Evolutionary conservation across 2,888 invertebrate genomes (phyloP).

Genomic region (Sesamia inferens): DNA sequence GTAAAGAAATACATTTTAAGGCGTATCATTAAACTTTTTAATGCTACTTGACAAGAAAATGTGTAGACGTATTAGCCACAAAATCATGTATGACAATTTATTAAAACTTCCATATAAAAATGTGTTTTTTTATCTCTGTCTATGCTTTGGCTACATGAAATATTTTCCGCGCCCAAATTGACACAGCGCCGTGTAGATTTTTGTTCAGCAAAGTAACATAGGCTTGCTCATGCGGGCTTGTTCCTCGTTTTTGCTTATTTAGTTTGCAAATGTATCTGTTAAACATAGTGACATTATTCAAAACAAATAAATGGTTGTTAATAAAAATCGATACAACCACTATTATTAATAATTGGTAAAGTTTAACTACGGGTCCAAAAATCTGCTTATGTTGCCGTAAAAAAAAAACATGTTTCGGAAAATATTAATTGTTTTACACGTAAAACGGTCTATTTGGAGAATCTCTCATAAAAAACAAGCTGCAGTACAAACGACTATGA

Average conservation of each 20-base stretch:
- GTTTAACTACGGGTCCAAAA: too few relatives aligned
- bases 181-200: conserved; percentile 41
- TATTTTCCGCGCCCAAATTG: conserved; percentile 46
- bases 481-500: conserved; percentile 35
- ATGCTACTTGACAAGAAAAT: conserved; percentile 26
- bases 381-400: not conserved
- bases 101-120: conserved; percentile 27
- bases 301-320: not conserved
- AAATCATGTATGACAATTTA: conserved; percentile 12
- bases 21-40: conserved; percentile 24
- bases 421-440: not conserved
- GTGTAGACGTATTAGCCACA: conserved; percentile 30
- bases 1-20: conserved; percentile 59
- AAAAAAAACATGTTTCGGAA: not conserved
- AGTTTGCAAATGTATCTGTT: conserved; percentile 2
- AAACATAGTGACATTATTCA: not conserved
- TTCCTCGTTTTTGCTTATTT: conserved; percentile 35
- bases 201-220: conserved; percentile 7
- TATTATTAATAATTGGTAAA: too few relatives aligned
- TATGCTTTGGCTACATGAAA: conserved; percentile 52
- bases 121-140: conserved; percentile 54
- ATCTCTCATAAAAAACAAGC: conserved; percentile 27
- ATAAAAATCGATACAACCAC: not conserved
- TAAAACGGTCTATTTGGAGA: conserved; percentile 6
- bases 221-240: conserved; percentile 37